Evolutionary conservation across 2,888 invertebrate species (phyloP), one percentile per base, ranked within the genome.

Genomic region (Drosophila mimica): DNA sequence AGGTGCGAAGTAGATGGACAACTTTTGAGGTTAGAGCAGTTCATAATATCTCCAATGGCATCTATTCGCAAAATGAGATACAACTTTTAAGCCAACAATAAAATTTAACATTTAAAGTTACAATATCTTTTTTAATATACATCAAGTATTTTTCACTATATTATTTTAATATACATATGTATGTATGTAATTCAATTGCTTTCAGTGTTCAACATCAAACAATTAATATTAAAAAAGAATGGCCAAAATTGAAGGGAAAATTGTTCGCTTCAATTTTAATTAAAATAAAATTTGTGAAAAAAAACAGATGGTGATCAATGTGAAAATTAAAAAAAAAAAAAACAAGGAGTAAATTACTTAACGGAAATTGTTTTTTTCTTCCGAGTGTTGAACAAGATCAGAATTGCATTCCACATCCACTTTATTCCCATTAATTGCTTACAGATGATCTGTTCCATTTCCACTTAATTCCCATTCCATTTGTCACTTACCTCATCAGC

Each of bases 401-500:
- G 28, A 20, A 63, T n/a, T 54, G 13, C 11, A 31, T 31, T 54
- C 38, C 15, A 31, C 33, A 49, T 17, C 28, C 51, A 65, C 13
- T 31, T 31, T 11, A n/a, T 57, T 43, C 34, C 36, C 13, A 52
- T 56, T 54, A 54, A 54, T 49, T 56, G 49, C 13, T 30, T 8
- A 13, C 3, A 17, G 49, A 51, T 51, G 38, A 34, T 30, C 33
- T 46, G 64, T 69, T 70, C 20, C 31, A 62, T 11, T 70, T 76
- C 54, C 62, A 56, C 36, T 51, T 31, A 31, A 28, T 57, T 51
- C 56, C 56, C 34, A 28, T 70, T 51, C 52, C 46, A 40, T 53
- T 59, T 30, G 28, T 20, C 66, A 74, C 83, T 88, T 81, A 85
- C 85, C 85, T 85, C 88, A 76, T 85, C 88, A 82, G 81, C 77